Base-by-base conservation (phyloP, 2,113 vertebrate genomes). In the Calidris pygmaea region DNA sequence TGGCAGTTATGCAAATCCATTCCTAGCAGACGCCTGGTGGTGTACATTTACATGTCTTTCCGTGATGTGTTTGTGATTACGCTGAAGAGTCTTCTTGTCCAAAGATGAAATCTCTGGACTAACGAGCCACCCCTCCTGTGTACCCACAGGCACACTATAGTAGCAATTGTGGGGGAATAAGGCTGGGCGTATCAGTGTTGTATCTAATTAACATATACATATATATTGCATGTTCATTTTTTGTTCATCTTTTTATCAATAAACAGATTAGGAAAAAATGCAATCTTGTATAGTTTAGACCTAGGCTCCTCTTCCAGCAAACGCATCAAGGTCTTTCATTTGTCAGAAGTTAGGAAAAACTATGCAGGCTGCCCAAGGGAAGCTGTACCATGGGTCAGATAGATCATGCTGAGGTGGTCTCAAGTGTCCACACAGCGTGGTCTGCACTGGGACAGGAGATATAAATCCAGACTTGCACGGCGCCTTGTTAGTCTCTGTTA, bases 1-100 rank as follows among this genome's bases (percentile, higher is more conserved):
- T 72, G 30, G 77, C 30, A 81, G 77, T 72, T 78, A 72, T 48
- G 35, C 47, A 85, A 89, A 96, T 81, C 43, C 81, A 47, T 45
- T 65, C 87, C 56, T 53, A 77, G 41, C 45, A 55, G 56, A 27
- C 4, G 12, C 45, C 32, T 37, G 22, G 39, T 14, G 24, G 14
- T 20, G n/a, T 52, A 32, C 39, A 65, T 87, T 91, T 90, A 58
- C 73, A 55, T 14, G 35, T 12, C 66, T 39, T 86, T 22, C 74
- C 0, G 0, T 59, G 86, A 52, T 30, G 47, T 24, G n/a, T 32
- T 21, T 35, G 12, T 32, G 65, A 92, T 85, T 39, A 56, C 5
- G 58, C 70, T 39, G 58, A 87, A 71, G 32, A 66, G 22, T 43
- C 35, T 68, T 43, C 35, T 68, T 67, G 58, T 66, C 52, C 86